phyloP scores from a whole-genome alignment of 2,888 invertebrate species.

The Hartigia nigra region DNA sequence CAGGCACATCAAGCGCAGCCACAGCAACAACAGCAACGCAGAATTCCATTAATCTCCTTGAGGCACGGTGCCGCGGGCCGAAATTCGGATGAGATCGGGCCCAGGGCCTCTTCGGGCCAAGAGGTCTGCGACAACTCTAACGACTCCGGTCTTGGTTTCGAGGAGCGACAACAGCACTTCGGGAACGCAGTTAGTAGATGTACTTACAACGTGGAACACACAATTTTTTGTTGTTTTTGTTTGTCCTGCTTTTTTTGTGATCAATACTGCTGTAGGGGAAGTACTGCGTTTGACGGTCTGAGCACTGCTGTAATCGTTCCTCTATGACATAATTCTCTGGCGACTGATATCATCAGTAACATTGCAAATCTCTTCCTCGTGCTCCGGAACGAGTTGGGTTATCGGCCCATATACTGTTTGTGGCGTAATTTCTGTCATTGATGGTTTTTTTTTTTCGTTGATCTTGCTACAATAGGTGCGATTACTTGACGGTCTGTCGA shows the following conservation, averaged over 20 bases:
- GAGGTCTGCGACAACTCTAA: conserved; percentile 87
- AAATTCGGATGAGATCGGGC: conserved; percentile 69
- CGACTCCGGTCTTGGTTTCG: conserved; percentile 89
- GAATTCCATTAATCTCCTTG: conserved; percentile 59
- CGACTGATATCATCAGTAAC: not conserved
- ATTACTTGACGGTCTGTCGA: not conserved
- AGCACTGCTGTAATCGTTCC: not conserved
- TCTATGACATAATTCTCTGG: not conserved
- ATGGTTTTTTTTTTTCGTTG: not conserved
- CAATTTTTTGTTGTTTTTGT: not conserved
- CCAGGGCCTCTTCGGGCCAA: conserved; percentile 65
- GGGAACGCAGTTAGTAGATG: conserved; percentile 38
- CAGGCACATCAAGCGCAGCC: conserved; percentile 60
- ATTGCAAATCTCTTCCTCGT: not conserved
- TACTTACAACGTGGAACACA: not conserved
- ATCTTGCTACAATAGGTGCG: not conserved
- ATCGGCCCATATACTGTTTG: not conserved
- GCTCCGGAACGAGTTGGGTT: not conserved
- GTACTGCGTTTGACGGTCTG: not conserved
- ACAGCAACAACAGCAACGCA: conserved; percentile 65
- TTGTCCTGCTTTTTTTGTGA: not conserved
- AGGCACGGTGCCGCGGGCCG: conserved; percentile 66
- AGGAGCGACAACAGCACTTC: conserved; percentile 73
- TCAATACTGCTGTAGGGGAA: not conserved
- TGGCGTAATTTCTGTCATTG: not conserved